Conservation (phyloP, 2,797 vertebrate genomes). For the Scolopax bukidnonensis region DNA sequence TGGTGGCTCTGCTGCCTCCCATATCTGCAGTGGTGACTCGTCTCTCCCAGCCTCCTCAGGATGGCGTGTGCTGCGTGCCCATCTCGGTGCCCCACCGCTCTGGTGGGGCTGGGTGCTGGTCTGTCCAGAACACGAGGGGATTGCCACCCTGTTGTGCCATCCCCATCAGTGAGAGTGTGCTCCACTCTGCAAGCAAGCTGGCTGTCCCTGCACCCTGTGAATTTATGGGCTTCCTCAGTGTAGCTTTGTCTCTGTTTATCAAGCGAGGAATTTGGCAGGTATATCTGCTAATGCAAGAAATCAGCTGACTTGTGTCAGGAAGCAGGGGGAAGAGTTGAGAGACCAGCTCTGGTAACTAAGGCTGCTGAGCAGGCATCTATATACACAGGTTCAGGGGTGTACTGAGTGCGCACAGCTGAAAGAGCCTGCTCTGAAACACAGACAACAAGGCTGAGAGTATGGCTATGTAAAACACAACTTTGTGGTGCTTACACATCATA, state of each 20-base stretch:
- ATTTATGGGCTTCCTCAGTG: not conserved
- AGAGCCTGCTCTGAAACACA: not conserved
- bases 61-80: not conserved
- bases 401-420: not conserved
- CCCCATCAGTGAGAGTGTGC: fast-evolving
- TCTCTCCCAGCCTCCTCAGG: not conserved
- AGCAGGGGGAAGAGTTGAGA: not conserved
- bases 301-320: not conserved
- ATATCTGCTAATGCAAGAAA: not conserved
- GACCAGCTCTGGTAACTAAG: not conserved
- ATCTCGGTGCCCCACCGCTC: fast-evolving
- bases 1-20: not conserved
- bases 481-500: not conserved
- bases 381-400: not conserved
- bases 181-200: not conserved
- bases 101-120: not conserved
- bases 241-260: not conserved
- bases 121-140: not conserved
- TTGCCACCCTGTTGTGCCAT: not conserved
- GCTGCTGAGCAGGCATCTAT: not conserved
- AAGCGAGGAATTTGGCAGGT: not conserved
- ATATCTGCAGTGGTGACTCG: not conserved
- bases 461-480: not conserved
- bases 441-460: not conserved
- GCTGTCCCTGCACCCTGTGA: not conserved